Evolutionary conservation across 2,888 invertebrate species (phyloP).

Genomic region (Helleia helle): DNA sequence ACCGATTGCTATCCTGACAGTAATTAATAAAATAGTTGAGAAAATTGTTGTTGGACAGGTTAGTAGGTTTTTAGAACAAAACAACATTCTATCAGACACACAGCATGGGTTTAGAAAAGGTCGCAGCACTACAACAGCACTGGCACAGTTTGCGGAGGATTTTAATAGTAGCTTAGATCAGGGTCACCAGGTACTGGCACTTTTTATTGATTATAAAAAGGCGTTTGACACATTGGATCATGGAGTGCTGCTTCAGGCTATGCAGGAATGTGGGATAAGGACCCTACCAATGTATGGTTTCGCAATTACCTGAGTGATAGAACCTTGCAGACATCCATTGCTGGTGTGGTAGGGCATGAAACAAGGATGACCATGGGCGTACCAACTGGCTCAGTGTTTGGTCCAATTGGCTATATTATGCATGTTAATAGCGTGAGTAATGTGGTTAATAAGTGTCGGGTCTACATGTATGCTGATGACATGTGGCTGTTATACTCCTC

Average conservation of each 20-base stretch:
- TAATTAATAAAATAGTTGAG: constrained; percentile 11
- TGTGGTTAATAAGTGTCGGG: constrained; percentile 14
- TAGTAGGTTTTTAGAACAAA: not conserved
- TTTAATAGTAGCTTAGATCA: constrained; percentile 9
- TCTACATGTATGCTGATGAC: constrained; percentile 21
- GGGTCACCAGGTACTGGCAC: not conserved
- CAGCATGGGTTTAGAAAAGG: constrained; percentile 8
- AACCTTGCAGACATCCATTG: not conserved
- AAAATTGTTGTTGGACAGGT: constrained; percentile 8
- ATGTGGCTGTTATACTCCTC: constrained; percentile 16
- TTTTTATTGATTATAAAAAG: constrained; percentile 18
- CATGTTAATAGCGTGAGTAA: constrained; percentile 19
- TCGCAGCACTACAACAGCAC: not conserved
- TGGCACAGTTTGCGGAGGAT: constrained; percentile 3
- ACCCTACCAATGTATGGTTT: constrained; percentile 13
- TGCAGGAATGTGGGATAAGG: constrained; percentile 18
- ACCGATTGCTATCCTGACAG: constrained; percentile 15
- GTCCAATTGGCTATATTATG: constrained; percentile 19
- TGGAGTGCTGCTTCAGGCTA: constrained; percentile 15
- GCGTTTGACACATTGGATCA: constrained; percentile 19
- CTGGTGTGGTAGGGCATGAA: no score
- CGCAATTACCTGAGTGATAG: not conserved
- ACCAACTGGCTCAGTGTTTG: constrained; percentile 21
- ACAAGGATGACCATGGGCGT: not conserved
- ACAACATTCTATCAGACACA: not conserved